phyloP scores from a whole-genome alignment of 2,888 invertebrate species.

The Eubasilissa splendida region DNA sequence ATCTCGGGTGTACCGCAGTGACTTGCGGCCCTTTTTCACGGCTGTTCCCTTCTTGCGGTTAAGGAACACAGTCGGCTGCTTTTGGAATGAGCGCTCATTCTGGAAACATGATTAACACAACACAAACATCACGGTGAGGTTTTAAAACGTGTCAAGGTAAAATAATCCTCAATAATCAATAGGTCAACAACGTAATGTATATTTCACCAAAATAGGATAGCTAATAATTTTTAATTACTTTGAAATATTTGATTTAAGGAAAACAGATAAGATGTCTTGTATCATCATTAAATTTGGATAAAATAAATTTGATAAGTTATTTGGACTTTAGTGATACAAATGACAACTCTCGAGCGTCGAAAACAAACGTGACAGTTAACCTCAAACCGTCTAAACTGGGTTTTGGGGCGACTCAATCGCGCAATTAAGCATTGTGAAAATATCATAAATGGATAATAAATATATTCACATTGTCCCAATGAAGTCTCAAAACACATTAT shows the following conservation, averaged over 20 bases:
- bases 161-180: neutral
- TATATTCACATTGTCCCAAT: conserved; percentile 17
- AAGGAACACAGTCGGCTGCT: conserved; percentile 95
- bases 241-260: too few relatives aligned
- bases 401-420: neutral
- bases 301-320: too few relatives aligned
- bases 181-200: too few relatives aligned
- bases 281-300: too few relatives aligned
- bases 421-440: neutral
- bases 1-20: conserved; percentile 87
- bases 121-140: too few relatives aligned
- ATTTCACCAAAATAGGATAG: too few relatives aligned
- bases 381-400: conserved; percentile 16
- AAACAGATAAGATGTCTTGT: too few relatives aligned
- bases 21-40: conserved; percentile 82
- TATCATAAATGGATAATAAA: neutral
- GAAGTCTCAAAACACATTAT: conserved; percentile 10
- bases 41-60: conserved; percentile 90
- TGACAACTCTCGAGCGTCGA: too few relatives aligned
- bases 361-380: conserved; percentile 35
- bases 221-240: too few relatives aligned
- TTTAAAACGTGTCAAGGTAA: too few relatives aligned
- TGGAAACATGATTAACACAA: conserved; percentile 65
- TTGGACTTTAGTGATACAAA: too few relatives aligned
- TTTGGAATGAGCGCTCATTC: conserved; percentile 97